Conservation (phyloP, 2,797 vertebrate genomes). For the Neomorphus geoffroyi region DNA sequence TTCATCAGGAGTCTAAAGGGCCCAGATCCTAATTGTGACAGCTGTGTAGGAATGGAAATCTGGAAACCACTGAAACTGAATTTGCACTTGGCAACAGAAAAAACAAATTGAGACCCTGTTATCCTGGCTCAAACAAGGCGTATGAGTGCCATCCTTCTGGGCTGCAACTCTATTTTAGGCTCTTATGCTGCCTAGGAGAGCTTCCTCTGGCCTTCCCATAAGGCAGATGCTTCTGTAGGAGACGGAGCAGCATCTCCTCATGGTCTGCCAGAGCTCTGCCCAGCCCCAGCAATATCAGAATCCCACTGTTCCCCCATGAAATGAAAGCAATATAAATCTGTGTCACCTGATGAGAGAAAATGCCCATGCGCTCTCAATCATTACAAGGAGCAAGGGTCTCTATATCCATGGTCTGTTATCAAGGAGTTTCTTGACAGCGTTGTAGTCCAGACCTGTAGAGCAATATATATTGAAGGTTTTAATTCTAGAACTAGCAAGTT, state of each 20-base stretch:
- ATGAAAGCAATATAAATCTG: not conserved
- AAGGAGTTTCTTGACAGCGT: not conserved
- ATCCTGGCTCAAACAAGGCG: not conserved
- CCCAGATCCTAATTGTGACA: constrained; percentile 2
- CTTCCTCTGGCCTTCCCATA: not conserved
- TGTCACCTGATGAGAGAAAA: not conserved
- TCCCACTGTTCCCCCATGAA: not conserved
- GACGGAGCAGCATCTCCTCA: not conserved
- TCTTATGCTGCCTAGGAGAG: not conserved
- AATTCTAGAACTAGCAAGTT: not conserved
- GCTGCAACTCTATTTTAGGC: not conserved
- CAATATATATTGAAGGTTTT: not conserved
- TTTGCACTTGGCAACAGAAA: not conserved
- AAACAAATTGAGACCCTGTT: not conserved
- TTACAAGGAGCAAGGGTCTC: accelerated
- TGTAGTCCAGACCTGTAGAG: not conserved
- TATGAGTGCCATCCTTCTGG: accelerated
- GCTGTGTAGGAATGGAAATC: not conserved
- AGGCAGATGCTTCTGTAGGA: not conserved
- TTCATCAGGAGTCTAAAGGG: not conserved
- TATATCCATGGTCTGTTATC: not conserved
- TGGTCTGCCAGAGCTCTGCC: not conserved
- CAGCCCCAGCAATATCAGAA: accelerated
- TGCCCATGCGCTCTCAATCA: accelerated
- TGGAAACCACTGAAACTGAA: not conserved